These are phyloP conservation scores for Hirudinaria manillensis DNA, from an alignment of 2,888 invertebrate species.

Conservation along the genomic window DNA sequence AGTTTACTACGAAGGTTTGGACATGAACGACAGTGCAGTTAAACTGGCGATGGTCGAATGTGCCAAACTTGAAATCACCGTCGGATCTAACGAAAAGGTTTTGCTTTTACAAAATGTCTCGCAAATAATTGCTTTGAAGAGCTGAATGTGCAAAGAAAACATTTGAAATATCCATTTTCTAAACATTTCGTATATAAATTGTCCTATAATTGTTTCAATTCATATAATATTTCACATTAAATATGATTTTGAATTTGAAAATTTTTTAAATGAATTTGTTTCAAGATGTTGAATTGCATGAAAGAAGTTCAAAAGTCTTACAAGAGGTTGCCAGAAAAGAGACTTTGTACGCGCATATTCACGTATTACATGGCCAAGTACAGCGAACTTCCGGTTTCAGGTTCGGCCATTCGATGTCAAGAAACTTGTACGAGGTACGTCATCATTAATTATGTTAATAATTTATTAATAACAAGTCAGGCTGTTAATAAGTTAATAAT, in stretches of 20 bases:
- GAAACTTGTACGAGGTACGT: slow-evolving; percentile 12
- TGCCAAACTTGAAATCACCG: background rate
- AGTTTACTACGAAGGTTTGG: slow-evolving; percentile 24
- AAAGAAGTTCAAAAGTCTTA: background rate
- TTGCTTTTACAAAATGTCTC: background rate
- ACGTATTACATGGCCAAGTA: slow-evolving; percentile 17
- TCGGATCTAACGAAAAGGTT: slow-evolving; percentile 3
- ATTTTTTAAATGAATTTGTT: too few relatives aligned
- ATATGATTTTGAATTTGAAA: too few relatives aligned
- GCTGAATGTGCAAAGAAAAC: too few relatives aligned
- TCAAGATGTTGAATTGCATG: slow-evolving; percentile 9
- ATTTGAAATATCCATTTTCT: background rate
- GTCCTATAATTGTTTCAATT: too few relatives aligned
- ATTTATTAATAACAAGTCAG: background rate
- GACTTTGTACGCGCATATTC: background rate
- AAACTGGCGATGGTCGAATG: slow-evolving; percentile 12
- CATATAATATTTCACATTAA: too few relatives aligned
- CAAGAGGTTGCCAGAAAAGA: background rate
- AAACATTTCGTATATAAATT: too few relatives aligned
- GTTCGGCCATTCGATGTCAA: background rate
- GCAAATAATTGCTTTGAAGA: background rate
- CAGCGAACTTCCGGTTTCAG: background rate
- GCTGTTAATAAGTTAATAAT: too few relatives aligned
- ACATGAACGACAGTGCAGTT: background rate
- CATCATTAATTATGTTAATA: background rate